These are phyloP conservation scores for Heliconius hortense DNA, from an alignment of 2,888 invertebrate species.

Conservation along the genomic window DNA sequence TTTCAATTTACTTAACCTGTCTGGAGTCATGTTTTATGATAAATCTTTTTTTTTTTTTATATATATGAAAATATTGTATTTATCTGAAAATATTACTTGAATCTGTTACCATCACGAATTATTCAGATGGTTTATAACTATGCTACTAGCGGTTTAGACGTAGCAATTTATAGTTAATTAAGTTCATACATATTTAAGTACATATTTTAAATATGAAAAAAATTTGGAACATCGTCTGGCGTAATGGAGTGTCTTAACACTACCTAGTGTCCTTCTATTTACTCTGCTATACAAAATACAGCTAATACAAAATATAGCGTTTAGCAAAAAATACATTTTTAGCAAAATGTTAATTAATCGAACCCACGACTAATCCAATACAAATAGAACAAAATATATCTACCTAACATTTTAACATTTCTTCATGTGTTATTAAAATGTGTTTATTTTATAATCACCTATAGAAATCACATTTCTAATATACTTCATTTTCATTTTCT, in stretches of 20 bases:
- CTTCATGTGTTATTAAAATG: not conserved
- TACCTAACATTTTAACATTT: not conserved
- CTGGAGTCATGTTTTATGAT: not conserved
- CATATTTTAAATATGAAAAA: too few species aligned
- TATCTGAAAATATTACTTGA: too few species aligned
- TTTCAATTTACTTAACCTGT: not conserved
- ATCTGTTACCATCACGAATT: too few species aligned
- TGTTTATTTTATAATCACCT: conserved; percentile 6
- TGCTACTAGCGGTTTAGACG: not conserved
- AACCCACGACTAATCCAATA: not conserved
- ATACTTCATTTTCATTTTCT: not conserved
- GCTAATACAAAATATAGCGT: too few species aligned
- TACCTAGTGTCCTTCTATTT: too few species aligned
- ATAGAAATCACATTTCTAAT: conserved; percentile 14
- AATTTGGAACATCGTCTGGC: too few species aligned
- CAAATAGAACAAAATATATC: not conserved
- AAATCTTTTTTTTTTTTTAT: too few species aligned
- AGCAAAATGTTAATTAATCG: not conserved
- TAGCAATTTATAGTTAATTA: too few species aligned
- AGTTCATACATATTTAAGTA: too few species aligned
- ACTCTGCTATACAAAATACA: not conserved
- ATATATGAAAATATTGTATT: not conserved
- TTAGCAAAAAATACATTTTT: too few species aligned
- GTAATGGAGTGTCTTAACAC: too few species aligned
- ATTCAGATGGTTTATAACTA: not conserved